phyloP scores from a whole-genome alignment of 2,797 vertebrate species.

The Tapera naevia region DNA sequence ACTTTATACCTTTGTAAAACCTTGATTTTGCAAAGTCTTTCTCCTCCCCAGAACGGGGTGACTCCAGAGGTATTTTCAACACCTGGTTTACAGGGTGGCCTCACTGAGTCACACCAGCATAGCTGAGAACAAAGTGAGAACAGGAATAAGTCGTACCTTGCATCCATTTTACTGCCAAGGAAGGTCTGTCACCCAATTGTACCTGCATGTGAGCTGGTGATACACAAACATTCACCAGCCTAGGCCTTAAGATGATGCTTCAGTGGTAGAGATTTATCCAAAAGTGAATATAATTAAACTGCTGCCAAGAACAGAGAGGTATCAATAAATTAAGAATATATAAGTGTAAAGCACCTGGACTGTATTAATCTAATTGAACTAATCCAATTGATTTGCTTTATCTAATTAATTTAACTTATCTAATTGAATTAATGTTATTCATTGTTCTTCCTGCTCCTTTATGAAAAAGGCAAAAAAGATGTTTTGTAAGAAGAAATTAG shows the following conservation, averaged over 20 bases:
- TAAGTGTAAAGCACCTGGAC: neutral
- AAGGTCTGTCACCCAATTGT: neutral
- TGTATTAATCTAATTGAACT: constrained; percentile 24
- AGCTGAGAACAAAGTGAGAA: neutral
- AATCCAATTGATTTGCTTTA: neutral
- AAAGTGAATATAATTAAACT: neutral
- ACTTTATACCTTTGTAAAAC: neutral
- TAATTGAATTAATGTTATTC: constrained; percentile 3
- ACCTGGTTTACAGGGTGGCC: neutral
- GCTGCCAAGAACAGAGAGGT: neutral
- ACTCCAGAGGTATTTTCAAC: neutral
- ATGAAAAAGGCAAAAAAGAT: neutral
- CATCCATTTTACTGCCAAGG: neutral
- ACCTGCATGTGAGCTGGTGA: neutral
- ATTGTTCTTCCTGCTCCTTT: neutral
- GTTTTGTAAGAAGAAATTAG: neutral
- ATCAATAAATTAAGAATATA: neutral
- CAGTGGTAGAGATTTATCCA: neutral
- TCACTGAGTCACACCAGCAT: neutral
- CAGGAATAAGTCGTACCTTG: neutral
- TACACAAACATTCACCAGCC: neutral
- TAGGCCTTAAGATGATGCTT: neutral
- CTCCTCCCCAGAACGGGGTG: neutral
- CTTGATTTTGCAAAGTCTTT: neutral
- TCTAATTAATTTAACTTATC: neutral